Base-by-base conservation (phyloP, 2,113 vertebrate genomes). In the Oncorhynchus tshawytscha region DNA sequence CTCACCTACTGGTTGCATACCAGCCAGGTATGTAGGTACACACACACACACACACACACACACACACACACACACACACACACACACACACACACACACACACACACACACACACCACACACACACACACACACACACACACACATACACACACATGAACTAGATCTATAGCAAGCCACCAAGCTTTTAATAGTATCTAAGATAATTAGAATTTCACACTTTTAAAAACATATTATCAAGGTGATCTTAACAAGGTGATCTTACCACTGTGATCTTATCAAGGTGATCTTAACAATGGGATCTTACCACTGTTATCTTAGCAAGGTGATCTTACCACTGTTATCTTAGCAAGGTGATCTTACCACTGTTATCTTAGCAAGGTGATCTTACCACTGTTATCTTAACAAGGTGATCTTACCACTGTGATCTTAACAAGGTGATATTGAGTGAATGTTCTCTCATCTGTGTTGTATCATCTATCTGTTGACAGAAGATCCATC, bases 1-100 rank as follows among this genome's bases (percentile, higher is more conserved):
- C 92, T 97, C 88, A 94, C 94, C 88, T 97, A 97, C 85, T 98
- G 97, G 96, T 92, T 98, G 49, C 97, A 98, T 89, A 97, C 96
- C 2, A 97, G 96, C 82, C 96, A 98, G 95, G 96, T 97, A 88
- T 86, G 87, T 24, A 57, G 25, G 12, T 39, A 13, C 45, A 12
- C 51, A 18, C 60, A 45, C 31, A 65, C 51, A 18, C 65, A 45
- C 31, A 60, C 4, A 9, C 93, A 15, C 90, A 94, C 85, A 92
- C 90, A 4, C 92, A 96, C 88, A 94, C 94, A 13, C 45, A 12
- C 31, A 67, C 3, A 39, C 39, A 20, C 59, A 11, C 45, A 4
- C 31, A 20, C 51, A 64, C 31, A 67, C 6, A 54, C 7, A 2
- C 66, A 67, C 31, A 65, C 51, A 18, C 65, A 45, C 31, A 13